Conservation (phyloP, 2,113 vertebrate species). For the Ceuthmochares aereus region DNA sequence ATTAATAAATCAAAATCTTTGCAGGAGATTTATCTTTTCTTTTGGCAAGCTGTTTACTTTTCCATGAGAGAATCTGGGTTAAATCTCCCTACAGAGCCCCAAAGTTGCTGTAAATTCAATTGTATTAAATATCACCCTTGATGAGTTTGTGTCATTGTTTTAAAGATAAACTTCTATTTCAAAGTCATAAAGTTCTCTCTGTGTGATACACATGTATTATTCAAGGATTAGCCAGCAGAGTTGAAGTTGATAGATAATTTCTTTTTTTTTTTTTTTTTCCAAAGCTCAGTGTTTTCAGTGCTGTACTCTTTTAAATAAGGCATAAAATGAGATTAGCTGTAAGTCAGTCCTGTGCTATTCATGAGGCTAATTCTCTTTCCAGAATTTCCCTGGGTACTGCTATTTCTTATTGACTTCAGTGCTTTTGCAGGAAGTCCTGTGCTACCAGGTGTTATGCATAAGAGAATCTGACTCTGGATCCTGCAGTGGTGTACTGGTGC, state of each 20-base stretch:
- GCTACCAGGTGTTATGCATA: accelerated
- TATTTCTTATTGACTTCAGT: not conserved
- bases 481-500: not conserved
- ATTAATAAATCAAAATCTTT: not conserved
- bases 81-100: not conserved
- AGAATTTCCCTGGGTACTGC: not conserved
- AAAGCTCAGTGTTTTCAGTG: not conserved
- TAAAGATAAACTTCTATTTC: constrained; percentile 12
- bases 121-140: not conserved
- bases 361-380: not conserved
- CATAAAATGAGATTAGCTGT: not conserved
- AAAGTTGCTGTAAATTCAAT: not conserved
- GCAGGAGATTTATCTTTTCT: constrained; percentile 3
- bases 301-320: not conserved
- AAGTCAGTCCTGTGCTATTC: not conserved
- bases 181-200: not conserved
- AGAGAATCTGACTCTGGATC: not conserved
- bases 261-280: not conserved
- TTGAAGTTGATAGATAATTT: not conserved
- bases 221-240: not conserved
- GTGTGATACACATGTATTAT: not conserved
- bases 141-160: constrained; percentile 30
- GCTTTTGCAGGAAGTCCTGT: not conserved
- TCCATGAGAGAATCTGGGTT: not conserved
- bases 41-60: constrained; percentile 10